Conservation (phyloP, 2,888 invertebrate species). For the Glyphotaelius pellucidus region DNA sequence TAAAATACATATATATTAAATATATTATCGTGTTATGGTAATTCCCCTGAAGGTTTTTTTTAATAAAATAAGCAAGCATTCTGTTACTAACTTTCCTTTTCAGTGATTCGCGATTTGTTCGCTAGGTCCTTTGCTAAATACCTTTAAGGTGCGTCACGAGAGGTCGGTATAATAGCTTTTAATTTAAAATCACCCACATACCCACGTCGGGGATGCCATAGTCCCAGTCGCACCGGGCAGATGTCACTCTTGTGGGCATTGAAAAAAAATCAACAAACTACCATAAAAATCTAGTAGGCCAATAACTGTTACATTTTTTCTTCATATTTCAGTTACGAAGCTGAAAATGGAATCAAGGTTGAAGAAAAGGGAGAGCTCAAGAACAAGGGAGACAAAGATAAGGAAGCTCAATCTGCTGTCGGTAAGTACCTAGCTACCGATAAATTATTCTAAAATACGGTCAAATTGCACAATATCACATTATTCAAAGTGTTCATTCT, state of each 20-base stretch:
- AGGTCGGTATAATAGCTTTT: neutral
- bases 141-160: neutral
- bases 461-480: neutral
- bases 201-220: neutral
- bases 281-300: neutral
- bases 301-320: neutral
- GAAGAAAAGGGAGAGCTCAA: constrained; percentile 80
- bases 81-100: neutral
- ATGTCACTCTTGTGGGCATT: neutral
- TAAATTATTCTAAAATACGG: neutral
- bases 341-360: constrained; percentile 81
- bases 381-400: constrained; percentile 77
- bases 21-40: neutral
- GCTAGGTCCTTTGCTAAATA: constrained; percentile 4
- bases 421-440: constrained; percentile 55
- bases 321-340: constrained; percentile 76
- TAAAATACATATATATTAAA: too few relatives aligned
- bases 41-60: neutral
- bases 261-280: neutral
- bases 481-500: neutral
- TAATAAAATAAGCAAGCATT: neutral
- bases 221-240: neutral
- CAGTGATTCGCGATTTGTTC: neutral
- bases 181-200: neutral
- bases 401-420: constrained; percentile 76